Evolutionary conservation across 2,113 vertebrate species (phyloP).

Genomic region (Puffinus mauretanicus): DNA sequence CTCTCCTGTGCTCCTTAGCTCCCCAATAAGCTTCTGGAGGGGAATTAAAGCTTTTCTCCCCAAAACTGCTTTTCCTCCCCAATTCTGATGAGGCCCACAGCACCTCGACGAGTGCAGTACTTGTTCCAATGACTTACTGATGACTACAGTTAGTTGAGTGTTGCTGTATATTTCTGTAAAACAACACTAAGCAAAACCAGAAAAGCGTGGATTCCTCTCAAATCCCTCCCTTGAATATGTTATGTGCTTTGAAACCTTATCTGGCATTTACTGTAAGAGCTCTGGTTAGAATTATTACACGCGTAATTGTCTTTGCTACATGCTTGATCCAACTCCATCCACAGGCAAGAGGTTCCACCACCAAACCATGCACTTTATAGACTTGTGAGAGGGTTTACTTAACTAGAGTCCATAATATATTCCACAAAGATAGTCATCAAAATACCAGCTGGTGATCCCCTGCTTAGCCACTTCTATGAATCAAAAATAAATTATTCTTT

Average conservation of each 20-base stretch:
- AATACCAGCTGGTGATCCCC: background rate
- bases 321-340: background rate
- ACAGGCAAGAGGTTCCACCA: background rate
- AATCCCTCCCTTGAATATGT: background rate
- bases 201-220: background rate
- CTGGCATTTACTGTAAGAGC: background rate
- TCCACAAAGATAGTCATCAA: slow-evolving; percentile 11
- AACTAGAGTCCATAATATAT: background rate
- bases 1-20: background rate
- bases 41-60: background rate
- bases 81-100: background rate
- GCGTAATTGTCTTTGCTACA: background rate
- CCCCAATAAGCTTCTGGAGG: background rate
- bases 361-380: background rate
- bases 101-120: accelerated
- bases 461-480: slow-evolving; percentile 27
- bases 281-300: background rate
- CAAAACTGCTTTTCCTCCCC: background rate
- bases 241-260: background rate
- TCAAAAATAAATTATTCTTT: slow-evolving; percentile 35
- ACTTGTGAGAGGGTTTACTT: background rate
- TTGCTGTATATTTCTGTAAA: background rate
- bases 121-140: background rate
- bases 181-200: background rate
- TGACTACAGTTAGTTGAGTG: background rate